Evolutionary conservation across 2,797 vertebrate species (phyloP).

Genomic region (Tarsius wallacei): DNA sequence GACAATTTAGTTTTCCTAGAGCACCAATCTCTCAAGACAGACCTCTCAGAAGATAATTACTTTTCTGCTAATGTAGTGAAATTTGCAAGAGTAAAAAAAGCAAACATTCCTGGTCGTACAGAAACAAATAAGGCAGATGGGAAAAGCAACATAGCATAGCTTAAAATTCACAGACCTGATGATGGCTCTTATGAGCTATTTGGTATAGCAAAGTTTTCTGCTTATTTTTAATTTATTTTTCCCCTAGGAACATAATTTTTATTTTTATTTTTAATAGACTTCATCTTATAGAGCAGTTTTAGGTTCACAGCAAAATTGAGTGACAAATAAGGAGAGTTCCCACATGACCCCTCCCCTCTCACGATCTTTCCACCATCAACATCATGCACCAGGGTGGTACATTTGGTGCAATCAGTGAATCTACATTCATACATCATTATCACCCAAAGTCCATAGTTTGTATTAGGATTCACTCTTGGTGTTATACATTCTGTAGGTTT

Average conservation of each 20-base stretch:
- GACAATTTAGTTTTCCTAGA: neutral
- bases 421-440: too few species aligned
- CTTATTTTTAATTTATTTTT: neutral
- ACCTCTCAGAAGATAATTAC: neutral
- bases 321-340: too few species aligned
- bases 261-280: too few species aligned
- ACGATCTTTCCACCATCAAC: too few species aligned
- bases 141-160: neutral
- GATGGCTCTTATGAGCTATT: neutral
- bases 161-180: neutral
- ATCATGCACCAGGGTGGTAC: too few species aligned
- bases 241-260: neutral
- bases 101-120: neutral
- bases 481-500: too few species aligned
- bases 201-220: neutral
- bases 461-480: too few species aligned
- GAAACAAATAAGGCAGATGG: neutral
- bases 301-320: too few species aligned
- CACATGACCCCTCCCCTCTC: too few species aligned
- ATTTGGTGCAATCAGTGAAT: too few species aligned
- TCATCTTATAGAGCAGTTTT: too few species aligned
- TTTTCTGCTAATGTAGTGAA: neutral
- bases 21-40: neutral
- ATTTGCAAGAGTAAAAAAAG: neutral
- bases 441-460: too few species aligned